A percentile compares a stretch with the other conserved stretches of the same genome.
These are phyloP conservation scores for Bombus sylvicola DNA, from an alignment of 1,140 invertebrate species.

Conservation along the genomic window DNA sequence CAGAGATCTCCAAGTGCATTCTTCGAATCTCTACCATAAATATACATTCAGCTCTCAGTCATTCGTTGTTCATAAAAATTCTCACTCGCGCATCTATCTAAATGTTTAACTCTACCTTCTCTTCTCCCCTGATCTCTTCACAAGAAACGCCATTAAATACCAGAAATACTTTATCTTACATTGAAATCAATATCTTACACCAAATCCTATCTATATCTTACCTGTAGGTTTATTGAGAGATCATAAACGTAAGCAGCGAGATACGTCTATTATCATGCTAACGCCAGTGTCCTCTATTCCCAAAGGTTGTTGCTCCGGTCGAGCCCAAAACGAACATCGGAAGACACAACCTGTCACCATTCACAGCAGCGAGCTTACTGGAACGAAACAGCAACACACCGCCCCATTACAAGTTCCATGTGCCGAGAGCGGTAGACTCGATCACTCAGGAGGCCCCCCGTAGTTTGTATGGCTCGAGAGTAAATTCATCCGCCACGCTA, in stretches of 20 bases:
- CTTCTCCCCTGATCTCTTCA: not conserved
- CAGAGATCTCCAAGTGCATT: too few species aligned
- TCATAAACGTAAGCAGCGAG: not conserved
- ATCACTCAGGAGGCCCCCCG: conserved; percentile 80
- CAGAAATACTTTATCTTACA: not conserved
- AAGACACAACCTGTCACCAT: conserved; percentile 84
- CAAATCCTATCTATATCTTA: not conserved
- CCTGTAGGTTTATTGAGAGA: not conserved
- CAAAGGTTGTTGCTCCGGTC: conserved; percentile 81
- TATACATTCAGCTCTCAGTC: too few species aligned
- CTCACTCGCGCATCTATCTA: not conserved
- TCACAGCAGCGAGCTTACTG: conserved; percentile 83
- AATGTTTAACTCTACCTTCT: not conserved
- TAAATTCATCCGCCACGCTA: conserved; percentile 77
- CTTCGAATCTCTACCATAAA: too few species aligned
- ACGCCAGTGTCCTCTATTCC: conserved; percentile 40
- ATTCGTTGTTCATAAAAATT: not conserved
- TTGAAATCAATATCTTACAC: not conserved
- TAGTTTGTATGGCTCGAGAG: conserved; percentile 74
- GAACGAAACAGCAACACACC: conserved; percentile 82
- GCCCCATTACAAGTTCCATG: conserved; percentile 85
- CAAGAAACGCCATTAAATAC: not conserved
- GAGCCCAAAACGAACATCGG: conserved; percentile 83
- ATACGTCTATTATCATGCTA: conserved; percentile 6
- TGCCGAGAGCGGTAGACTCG: conserved; percentile 87